Evolutionary conservation across 2,888 invertebrate species (phyloP).

Genomic region (Melanostoma mellinum): DNA sequence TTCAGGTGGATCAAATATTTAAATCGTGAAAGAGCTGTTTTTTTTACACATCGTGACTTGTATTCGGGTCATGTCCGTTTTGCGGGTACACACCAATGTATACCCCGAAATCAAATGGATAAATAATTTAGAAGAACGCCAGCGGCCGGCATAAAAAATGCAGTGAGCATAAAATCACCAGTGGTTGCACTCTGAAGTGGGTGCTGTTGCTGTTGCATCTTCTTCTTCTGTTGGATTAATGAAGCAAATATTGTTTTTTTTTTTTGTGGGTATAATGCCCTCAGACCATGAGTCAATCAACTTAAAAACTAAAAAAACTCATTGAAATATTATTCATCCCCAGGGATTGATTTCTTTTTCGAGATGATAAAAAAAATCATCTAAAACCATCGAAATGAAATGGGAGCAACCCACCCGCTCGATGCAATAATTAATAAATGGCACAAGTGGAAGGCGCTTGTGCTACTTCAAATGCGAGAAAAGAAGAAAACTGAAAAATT

Average conservation of each 20-base stretch:
- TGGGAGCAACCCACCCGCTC: conserved; percentile 1
- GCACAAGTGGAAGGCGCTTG: conserved; percentile 38
- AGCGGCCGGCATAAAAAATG: conserved; percentile 54
- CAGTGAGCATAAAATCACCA: conserved; percentile 62
- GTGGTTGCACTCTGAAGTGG: conserved; percentile 12
- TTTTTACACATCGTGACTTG: conserved; percentile 38
- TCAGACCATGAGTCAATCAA: conserved; percentile 17
- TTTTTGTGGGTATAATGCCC: neutral
- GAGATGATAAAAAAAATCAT: neutral
- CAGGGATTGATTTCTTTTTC: conserved; percentile 6
- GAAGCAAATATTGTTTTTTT: neutral
- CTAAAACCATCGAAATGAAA: conserved; percentile 20
- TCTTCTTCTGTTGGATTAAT: neutral
- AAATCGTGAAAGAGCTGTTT: conserved; percentile 60
- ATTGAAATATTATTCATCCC: conserved; percentile 10
- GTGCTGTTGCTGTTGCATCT: neutral
- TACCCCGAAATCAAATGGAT: conserved; percentile 44
- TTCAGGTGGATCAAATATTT: conserved; percentile 71
- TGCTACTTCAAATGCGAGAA: conserved; percentile 29
- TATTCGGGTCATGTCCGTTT: conserved; percentile 68
- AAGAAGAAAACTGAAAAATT: conserved; percentile 50
- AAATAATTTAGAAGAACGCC: conserved; percentile 62
- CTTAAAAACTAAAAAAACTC: neutral
- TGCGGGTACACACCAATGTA: conserved; percentile 59
- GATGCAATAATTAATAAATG: conserved; percentile 52